These are phyloP conservation scores for Oscheius sp. DNA, from an alignment of 2,888 invertebrate genomes.

Conservation along the genomic window DNA sequence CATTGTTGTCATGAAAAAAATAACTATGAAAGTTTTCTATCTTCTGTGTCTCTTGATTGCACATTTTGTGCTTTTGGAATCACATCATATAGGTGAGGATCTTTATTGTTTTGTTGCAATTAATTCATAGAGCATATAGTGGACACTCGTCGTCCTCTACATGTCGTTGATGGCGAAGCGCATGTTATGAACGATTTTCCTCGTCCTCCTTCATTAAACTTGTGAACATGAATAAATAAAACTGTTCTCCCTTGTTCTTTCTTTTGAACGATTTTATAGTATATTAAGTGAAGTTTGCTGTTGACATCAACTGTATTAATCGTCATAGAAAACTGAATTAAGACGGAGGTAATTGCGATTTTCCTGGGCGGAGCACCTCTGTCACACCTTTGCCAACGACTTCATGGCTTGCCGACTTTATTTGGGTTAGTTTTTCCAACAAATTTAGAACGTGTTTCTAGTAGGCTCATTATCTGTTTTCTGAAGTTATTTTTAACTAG, in stretches of 20 bases:
- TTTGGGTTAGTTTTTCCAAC: slow-evolving; percentile 5
- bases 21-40: too few relatives aligned
- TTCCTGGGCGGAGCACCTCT: slow-evolving; percentile 8
- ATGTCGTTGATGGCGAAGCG: neutral
- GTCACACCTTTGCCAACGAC: slow-evolving; percentile 29
- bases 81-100: too few relatives aligned
- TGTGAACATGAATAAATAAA: neutral
- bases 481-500: too few relatives aligned
- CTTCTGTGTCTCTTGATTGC: too few relatives aligned
- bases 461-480: neutral
- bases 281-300: neutral
- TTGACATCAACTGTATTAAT: slow-evolving; percentile 19
- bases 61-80: too few relatives aligned
- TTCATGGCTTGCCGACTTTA: slow-evolving; percentile 23
- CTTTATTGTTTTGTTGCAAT: too few relatives aligned
- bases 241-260: neutral
- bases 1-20: too few relatives aligned
- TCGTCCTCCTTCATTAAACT: neutral
- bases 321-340: slow-evolving; percentile 16
- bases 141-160: neutral
- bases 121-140: too few relatives aligned
- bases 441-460: too few relatives aligned
- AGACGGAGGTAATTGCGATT: slow-evolving; percentile 27
- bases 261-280: neutral
- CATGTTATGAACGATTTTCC: slow-evolving; percentile 1